Percentiles rank a stretch among this genome's conserved stretches.
These are phyloP conservation scores for Notothenia rossii DNA, from an alignment of 2,113 vertebrate genomes.

Conservation along the genomic window DNA sequence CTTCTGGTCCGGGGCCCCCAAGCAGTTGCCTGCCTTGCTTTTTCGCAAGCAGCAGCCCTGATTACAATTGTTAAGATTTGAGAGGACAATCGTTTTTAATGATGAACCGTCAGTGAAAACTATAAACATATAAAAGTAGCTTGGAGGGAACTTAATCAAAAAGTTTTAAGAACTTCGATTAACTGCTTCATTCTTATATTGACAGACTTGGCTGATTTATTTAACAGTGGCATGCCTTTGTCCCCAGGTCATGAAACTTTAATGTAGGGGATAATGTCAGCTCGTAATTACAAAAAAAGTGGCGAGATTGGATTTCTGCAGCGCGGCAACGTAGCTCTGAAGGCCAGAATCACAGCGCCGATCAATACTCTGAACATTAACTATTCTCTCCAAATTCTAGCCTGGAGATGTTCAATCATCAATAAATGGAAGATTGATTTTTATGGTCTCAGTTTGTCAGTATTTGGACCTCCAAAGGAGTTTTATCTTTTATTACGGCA, in stretches of 20 bases:
- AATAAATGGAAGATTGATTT: conserved; percentile 59
- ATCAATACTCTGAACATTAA: conserved; percentile 72
- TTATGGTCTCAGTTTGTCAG: conserved; percentile 38
- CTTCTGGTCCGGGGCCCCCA: too few relatives aligned
- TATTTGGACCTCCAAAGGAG: conserved; percentile 46
- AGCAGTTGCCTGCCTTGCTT: too few relatives aligned
- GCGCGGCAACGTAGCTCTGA: conserved; percentile 46
- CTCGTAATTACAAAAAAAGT: conserved; percentile 59
- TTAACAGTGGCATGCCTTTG: conserved; percentile 52
- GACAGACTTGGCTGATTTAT: conserved; percentile 47
- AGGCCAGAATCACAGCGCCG: conserved; percentile 27
- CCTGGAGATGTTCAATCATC: conserved; percentile 71
- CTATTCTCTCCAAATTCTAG: conserved; percentile 60
- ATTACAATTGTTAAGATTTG: neutral
- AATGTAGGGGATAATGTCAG: conserved; percentile 70
- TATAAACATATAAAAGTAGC: neutral
- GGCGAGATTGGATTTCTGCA: conserved; percentile 63
- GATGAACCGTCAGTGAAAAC: neutral
- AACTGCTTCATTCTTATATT: conserved; percentile 43
- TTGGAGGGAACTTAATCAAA: neutral
- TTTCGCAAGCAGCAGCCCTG: too few relatives aligned
- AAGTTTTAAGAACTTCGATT: conserved; percentile 23
- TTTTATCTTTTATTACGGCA: conserved; percentile 35
- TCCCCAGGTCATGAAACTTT: conserved; percentile 71
- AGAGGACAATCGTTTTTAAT: neutral